Conservation (phyloP, 2,113 vertebrate species). For the Pantherophis guttatus region DNA sequence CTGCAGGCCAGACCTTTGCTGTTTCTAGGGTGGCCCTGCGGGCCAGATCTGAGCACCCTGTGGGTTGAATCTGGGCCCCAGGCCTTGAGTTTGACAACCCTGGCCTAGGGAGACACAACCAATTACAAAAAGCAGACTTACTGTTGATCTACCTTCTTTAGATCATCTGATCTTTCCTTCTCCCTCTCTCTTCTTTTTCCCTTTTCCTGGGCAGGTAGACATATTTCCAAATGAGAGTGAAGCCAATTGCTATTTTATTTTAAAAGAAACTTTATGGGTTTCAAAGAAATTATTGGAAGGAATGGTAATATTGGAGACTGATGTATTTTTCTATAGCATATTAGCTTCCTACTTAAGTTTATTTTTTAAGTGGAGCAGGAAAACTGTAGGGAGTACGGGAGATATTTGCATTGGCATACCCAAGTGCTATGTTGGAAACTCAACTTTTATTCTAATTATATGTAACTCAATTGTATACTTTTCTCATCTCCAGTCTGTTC, state of each 20-base stretch:
- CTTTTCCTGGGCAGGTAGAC: neutral
- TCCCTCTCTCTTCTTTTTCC: neutral
- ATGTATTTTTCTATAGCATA: neutral
- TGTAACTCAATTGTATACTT: neutral
- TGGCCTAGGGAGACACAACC: neutral
- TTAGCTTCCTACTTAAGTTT: neutral
- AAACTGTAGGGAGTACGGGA: neutral
- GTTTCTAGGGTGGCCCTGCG: no score
- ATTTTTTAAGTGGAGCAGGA: neutral
- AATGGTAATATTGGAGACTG: neutral
- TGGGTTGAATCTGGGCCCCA: no score
- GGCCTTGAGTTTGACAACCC: no score
- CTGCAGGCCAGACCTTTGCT: no score
- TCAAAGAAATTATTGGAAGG: neutral
- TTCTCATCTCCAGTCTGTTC: neutral
- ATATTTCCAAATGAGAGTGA: neutral
- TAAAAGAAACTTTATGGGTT: neutral
- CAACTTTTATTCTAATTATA: neutral
- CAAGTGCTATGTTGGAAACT: neutral
- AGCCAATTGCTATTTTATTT: neutral
- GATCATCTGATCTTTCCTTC: neutral
- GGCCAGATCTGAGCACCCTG: no score
- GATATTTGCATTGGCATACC: neutral
- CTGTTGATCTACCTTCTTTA: neutral
- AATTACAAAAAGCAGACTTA: neutral